A percentile compares a stretch with the other conserved stretches of the same genome.
Conservation (phyloP, 2,113 vertebrate species). For the Eurystomus gularis region DNA sequence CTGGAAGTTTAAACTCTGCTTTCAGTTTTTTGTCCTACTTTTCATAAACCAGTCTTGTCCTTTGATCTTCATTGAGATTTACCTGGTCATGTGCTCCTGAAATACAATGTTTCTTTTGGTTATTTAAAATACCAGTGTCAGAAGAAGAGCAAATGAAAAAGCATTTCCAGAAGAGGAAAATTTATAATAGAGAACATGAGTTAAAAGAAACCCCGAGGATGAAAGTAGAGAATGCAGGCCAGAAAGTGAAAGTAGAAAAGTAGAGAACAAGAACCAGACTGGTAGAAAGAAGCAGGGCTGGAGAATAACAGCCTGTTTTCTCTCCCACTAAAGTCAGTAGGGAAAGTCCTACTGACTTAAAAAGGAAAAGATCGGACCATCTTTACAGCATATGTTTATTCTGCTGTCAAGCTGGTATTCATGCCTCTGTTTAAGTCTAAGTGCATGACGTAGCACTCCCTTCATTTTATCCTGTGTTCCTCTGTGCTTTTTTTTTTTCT, state of each 20-base stretch:
- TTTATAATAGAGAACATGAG: neutral
- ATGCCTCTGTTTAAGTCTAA: neutral
- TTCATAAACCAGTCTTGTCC: neutral
- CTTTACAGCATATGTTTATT: neutral
- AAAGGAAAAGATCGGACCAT: neutral
- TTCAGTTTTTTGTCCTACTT: neutral
- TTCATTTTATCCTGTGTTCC: neutral
- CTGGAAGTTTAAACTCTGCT: neutral
- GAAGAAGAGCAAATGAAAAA: neutral
- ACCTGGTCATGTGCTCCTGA: neutral
- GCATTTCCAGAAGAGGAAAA: neutral
- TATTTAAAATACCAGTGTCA: neutral
- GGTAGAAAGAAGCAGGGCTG: neutral
- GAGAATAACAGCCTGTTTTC: neutral
- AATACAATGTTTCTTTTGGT: neutral
- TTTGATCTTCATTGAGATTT: neutral
- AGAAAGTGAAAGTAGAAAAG: neutral
- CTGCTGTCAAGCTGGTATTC: neutral
- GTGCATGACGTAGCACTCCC: neutral
- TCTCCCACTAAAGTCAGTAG: neutral
- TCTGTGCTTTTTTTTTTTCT: neutral
- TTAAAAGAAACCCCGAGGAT: neutral
- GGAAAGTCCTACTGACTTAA: neutral
- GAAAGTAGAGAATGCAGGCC: neutral
- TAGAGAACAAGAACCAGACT: neutral